Percentiles rank a stretch among this genome's conserved stretches.
phyloP scores from a whole-genome alignment of 2,888 invertebrate species.

The Diachrysia chrysitis region DNA sequence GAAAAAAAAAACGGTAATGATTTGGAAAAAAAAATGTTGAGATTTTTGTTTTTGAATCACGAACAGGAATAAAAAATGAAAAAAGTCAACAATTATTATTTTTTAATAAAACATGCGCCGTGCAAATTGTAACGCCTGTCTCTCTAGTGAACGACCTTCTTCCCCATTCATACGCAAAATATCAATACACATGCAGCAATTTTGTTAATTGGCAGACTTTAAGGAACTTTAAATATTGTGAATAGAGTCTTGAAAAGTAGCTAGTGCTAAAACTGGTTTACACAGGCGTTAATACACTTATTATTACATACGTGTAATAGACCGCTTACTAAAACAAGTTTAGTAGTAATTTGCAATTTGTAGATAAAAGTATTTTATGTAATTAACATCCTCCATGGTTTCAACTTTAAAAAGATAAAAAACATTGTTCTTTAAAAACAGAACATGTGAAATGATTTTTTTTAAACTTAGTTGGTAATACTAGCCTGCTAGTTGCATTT shows the following conservation, averaged over 20 bases:
- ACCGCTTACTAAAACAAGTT: neutral
- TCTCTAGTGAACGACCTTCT: neutral
- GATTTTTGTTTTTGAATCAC: too few species aligned
- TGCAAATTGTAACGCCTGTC: neutral
- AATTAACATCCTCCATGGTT: neutral
- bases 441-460: neutral
- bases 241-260: neutral
- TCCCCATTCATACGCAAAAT: neutral
- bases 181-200: neutral
- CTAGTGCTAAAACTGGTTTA: neutral
- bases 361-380: neutral
- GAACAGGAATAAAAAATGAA: too few species aligned
- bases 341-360: neutral
- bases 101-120: neutral
- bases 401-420: neutral
- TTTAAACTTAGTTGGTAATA: neutral
- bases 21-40: too few species aligned
- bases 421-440: neutral
- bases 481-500: neutral
- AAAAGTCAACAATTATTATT: too few species aligned
- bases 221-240: neutral
- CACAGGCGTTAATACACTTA: neutral
- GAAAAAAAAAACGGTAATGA: too few species aligned
- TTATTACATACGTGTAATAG: neutral
- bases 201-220: neutral